A percentile compares a stretch with the other conserved stretches of the same genome.
Conservation (phyloP, 1,140 invertebrate genomes). For the Drosophila mojavensis region DNA sequence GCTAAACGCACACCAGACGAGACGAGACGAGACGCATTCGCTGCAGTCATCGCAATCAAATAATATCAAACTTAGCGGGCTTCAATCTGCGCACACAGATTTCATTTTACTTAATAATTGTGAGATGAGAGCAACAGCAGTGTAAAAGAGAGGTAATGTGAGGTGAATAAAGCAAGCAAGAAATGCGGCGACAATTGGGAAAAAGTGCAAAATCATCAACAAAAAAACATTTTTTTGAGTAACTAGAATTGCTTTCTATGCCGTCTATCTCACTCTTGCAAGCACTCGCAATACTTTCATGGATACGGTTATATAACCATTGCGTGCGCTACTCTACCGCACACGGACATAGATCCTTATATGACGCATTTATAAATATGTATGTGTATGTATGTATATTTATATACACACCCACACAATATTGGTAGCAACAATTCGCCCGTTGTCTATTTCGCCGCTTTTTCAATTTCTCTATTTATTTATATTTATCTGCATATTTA, state of each 20-base stretch:
- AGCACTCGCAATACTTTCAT: constrained; percentile 2
- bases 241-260: constrained; percentile 16
- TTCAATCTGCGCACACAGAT: constrained; percentile 66
- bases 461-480: constrained; percentile 21
- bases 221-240: constrained; percentile 41
- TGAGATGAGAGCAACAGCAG: neutral
- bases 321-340: constrained; percentile 11
- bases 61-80: constrained; percentile 75
- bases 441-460: constrained; percentile 8
- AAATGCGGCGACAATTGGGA: constrained; percentile 29
- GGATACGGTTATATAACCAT: constrained; percentile 59
- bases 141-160: neutral
- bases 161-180: neutral
- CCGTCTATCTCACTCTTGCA: constrained; percentile 3
- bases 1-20: constrained; percentile 66
- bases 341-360: constrained; percentile 51
- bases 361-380: constrained; percentile 27
- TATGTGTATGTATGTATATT: neutral
- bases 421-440: constrained; percentile 3
- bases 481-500: constrained; percentile 17
- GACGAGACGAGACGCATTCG: constrained; percentile 35
- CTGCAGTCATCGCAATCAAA: constrained; percentile 55
- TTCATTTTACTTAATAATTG: constrained; percentile 67
- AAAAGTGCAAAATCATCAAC: constrained; percentile 61
- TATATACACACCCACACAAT: constrained; percentile 1